Percentiles rank a stretch among this genome's conserved stretches.
phyloP scores from a whole-genome alignment of 2,888 invertebrate species.

The Drosophila villosipedis region DNA sequence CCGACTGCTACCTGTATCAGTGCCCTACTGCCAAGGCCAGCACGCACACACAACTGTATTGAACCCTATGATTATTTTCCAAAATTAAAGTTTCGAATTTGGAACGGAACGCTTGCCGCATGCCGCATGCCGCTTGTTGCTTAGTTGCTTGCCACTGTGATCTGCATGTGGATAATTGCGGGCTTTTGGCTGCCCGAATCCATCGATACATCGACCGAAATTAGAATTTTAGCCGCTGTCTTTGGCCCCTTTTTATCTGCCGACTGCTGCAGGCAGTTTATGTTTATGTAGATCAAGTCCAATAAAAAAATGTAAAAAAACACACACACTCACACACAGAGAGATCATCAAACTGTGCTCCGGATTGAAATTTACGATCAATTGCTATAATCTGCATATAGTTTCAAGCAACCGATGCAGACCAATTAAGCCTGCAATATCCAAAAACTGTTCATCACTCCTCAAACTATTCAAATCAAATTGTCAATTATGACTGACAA shows the following conservation, averaged over 20 bases:
- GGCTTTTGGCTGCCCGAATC: slow-evolving; percentile 29
- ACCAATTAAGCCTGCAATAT: slow-evolving; percentile 36
- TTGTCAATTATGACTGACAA: slow-evolving; percentile 74
- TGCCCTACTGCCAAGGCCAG: slow-evolving; percentile 73
- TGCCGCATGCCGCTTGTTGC: slow-evolving; percentile 17
- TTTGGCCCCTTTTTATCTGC: slow-evolving; percentile 13
- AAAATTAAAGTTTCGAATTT: slow-evolving; percentile 60
- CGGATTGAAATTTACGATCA: slow-evolving; percentile 58
- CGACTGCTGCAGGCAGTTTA: slow-evolving; percentile 40
- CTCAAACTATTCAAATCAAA: slow-evolving; percentile 65
- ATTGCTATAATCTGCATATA: slow-evolving; percentile 26
- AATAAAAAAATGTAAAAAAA: not conserved
- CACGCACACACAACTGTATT: slow-evolving; percentile 40
- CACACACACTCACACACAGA: not conserved
- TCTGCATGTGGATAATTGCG: slow-evolving; percentile 72
- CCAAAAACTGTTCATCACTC: slow-evolving; percentile 3
- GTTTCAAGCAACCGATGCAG: not conserved
- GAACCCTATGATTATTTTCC: slow-evolving; percentile 70
- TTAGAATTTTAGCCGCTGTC: slow-evolving; percentile 43
- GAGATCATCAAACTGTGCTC: not conserved
- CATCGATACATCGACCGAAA: slow-evolving; percentile 42
- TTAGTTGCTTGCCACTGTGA: slow-evolving; percentile 23
- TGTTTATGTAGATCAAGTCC: slow-evolving; percentile 33
- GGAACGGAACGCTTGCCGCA: slow-evolving; percentile 20
- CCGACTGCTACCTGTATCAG: slow-evolving; percentile 11